These are phyloP conservation scores for Gadus macrocephalus DNA, from an alignment of 2,113 vertebrate genomes.

Conservation along the genomic window DNA sequence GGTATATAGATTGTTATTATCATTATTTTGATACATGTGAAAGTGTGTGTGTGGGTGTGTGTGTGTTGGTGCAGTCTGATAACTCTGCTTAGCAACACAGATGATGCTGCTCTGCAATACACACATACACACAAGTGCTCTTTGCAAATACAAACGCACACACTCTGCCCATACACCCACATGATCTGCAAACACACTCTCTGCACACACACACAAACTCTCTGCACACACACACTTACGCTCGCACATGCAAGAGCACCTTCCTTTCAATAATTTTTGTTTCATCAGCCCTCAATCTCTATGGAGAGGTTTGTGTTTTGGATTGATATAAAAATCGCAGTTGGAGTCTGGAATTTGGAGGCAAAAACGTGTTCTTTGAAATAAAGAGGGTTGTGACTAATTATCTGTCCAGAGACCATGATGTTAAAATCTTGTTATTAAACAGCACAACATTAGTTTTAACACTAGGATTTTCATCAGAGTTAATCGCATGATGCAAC, in stretches of 20 bases:
- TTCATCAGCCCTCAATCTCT: no score
- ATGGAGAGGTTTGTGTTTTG: no score
- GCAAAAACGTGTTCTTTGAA: background rate
- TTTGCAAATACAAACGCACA: background rate
- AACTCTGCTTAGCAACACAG: background rate
- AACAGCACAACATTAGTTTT: no score
- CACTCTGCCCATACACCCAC: background rate
- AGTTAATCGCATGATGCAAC: no score
- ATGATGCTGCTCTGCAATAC: background rate
- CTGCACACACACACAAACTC: background rate
- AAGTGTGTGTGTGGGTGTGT: no score
- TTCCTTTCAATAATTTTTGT: no score
- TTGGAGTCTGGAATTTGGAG: background rate
- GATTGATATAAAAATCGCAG: no score
- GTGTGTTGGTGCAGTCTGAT: no score
- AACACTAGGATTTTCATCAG: no score
- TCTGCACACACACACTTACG: no score
- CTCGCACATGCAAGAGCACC: background rate
- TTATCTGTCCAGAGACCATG: slow-evolving; percentile 6
- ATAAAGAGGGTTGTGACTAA: background rate
- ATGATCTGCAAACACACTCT: background rate
- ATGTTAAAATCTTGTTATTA: background rate
- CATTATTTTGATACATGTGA: no score
- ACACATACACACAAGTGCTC: background rate
- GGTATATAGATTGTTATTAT: no score